Evolutionary conservation across 2,113 vertebrate genomes (phyloP), one percentile per base, ranked within the genome.

Genomic region (Pygoscelis adeliae): DNA sequence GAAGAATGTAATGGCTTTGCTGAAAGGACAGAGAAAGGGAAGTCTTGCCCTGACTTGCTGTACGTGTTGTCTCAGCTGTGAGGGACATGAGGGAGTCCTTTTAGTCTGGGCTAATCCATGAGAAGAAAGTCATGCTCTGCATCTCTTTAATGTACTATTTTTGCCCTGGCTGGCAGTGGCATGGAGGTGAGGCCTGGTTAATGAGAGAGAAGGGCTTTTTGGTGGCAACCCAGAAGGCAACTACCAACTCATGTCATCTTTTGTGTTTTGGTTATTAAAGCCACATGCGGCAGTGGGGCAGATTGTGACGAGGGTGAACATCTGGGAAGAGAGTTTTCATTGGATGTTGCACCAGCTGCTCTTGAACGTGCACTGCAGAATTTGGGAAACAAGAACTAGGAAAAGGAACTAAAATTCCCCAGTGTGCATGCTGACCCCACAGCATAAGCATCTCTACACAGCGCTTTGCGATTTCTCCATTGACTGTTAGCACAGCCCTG

Each of bases 241-340:
- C 0, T 7, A 12, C 40, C 9, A 7, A 34, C n/a, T 47, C 0
- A 0, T 17, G 27, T 80, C 1, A 46, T 38, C n/a, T 72, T 83
- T 56, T 65, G 38, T 83, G 30, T 9, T 17, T 67, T 77, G 49
- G 16, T 52, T 81, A 4, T 70, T 84, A 38, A 70, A 96, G 20
- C 4, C 47, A 32, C 19, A 8, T 27, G n/a, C 1, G 5, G 44
- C 44, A 16, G 34, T 23, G 32, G 46, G 50, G 50, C 6, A 8
- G 32, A 10, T 19, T 42, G 53, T n/a, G 55, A 62, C 26, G 32
- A 52, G 29, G 21, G 8, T 76, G 67, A 61, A 42, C 27, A n/a
- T 27, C 23, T 61, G 46, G n/a, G 17, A 59, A 36, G 71, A 66
- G 42, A 61, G 27, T 42, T 89, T 73, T 29, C 7, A 0, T 27